phyloP scores from a whole-genome alignment of 2,888 invertebrate species.

The Agriopis marginaria region DNA sequence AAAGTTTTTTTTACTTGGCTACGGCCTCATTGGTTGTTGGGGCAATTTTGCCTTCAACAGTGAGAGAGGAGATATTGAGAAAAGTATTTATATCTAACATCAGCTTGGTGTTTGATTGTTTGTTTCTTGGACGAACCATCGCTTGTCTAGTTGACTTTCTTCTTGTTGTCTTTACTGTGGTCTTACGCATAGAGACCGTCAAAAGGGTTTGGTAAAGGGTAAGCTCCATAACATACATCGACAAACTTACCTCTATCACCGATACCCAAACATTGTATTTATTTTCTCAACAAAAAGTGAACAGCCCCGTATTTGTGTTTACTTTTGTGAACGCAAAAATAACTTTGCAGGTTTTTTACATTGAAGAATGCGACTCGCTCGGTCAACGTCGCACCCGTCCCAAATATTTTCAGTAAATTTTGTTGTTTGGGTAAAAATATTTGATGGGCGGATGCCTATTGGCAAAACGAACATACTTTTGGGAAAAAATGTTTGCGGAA shows the following conservation, averaged over 20 bases:
- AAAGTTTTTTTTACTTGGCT: too few species aligned
- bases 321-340: constrained; percentile 45
- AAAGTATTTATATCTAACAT: too few species aligned
- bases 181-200: constrained; percentile 41
- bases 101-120: neutral
- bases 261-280: constrained; percentile 40
- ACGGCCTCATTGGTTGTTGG: too few species aligned
- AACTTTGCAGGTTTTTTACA: constrained; percentile 52
- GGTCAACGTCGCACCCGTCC: constrained; percentile 53
- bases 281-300: constrained; percentile 33
- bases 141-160: neutral
- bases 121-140: too few species aligned
- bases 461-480: constrained; percentile 30
- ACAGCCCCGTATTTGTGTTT: constrained; percentile 37
- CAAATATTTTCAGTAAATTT: constrained; percentile 53
- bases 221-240: constrained; percentile 47
- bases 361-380: constrained; percentile 55
- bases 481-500: constrained; percentile 25
- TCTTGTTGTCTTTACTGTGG: constrained; percentile 25
- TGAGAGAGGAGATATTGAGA: too few species aligned
- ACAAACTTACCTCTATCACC: constrained; percentile 51
- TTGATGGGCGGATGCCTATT: constrained; percentile 39
- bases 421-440: constrained; percentile 49
- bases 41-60: too few species aligned
- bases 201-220: constrained; percentile 53